Evolutionary conservation across 2,797 vertebrate species (phyloP), one percentile per base, ranked within the genome.

Genomic region (Kryptolebias ocellatus): DNA sequence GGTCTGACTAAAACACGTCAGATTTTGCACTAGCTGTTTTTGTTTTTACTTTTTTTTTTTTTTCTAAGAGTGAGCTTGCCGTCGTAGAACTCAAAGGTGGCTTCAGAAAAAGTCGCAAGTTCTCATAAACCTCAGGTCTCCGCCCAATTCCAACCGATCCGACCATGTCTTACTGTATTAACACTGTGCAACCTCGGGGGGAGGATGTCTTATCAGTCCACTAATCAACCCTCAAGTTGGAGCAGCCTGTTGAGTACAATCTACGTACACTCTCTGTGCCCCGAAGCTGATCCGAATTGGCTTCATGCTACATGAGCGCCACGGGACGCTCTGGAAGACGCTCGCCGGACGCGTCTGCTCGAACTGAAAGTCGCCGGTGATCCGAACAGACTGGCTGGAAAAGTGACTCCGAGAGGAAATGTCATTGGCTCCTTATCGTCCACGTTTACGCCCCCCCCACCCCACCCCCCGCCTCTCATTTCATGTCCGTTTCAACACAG

Each of bases 51-150:
- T 72, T 75, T 51, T 51, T 47, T 45, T 17, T 15, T 76, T 57
- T 58, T 24, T 37, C 16, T n/a, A 76, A 72, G 77, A 50, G 67
- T 67, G 72, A 72, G 72, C 63, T 83, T 72, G 81, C 68, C 65
- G 67, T 71, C 70, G 52, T 60, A 60, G 66, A 81, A 80, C 75
- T 74, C 76, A 28, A 67, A 83, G 62, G 75, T 54, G 57, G 63
- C 64, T 78, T 58, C 64, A 64, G 66, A 74, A 67, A 24, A 75
- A 83, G 79, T 82, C 10, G 77, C 83, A 80, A 80, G 83, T 70
- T 71, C 81, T 89, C 77, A 61, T 79, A 81, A 87, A 81, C 72
- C 92, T 93, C 92, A 92, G 90, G 92, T 89, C 80, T 89, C 86
- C 79, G 67, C 78, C 83, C 84, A 60, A 58, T 72, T 79, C 82